Percentiles rank a stretch among this genome's conserved stretches.
Evolutionary conservation across 2,797 vertebrate species (phyloP).

Genomic region (Dallia pectoralis): DNA sequence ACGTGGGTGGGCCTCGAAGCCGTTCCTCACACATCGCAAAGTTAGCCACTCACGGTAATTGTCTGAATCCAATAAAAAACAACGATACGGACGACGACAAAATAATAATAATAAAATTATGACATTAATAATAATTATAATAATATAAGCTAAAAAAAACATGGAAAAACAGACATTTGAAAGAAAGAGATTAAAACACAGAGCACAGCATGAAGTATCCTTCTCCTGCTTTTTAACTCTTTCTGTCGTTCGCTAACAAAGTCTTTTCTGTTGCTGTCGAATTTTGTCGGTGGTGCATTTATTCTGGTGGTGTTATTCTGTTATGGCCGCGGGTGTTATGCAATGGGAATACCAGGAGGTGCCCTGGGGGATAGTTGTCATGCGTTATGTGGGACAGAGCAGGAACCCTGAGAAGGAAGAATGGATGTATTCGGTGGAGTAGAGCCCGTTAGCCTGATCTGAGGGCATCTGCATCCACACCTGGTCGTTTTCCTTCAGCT

Average conservation of each 20-base stretch:
- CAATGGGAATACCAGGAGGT: constrained; percentile 57
- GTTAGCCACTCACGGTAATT: constrained; percentile 71
- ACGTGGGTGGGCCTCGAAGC: constrained; percentile 67
- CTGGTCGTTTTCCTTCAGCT: constrained; percentile 95
- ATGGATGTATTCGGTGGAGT: constrained; percentile 98
- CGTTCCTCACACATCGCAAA: constrained; percentile 70
- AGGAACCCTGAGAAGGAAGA: constrained; percentile 99
- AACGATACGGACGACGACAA: constrained; percentile 61
- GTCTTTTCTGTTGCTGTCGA: constrained; percentile 64
- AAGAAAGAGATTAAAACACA: constrained; percentile 64
- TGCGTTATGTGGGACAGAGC: constrained; percentile 95
- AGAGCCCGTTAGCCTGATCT: constrained; percentile 97
- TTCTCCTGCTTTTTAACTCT: constrained; percentile 67
- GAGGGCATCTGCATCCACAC: constrained; percentile 99
- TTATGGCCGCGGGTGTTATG: constrained; percentile 61
- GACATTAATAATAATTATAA: constrained; percentile 78
- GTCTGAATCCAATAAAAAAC: constrained; percentile 72
- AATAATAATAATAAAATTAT: constrained; percentile 71
- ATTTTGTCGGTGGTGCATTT: constrained; percentile 63
- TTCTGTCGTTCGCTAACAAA: constrained; percentile 65
- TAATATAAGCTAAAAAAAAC: constrained; percentile 69
- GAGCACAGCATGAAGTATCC: constrained; percentile 69
- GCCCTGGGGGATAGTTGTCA: constrained; percentile 51
- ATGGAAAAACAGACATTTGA: constrained; percentile 68
- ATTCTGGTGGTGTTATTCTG: constrained; percentile 51